These are phyloP conservation scores for Rhabdomys pumilio DNA, from an alignment of 2,797 vertebrate species.

Conservation along the genomic window DNA sequence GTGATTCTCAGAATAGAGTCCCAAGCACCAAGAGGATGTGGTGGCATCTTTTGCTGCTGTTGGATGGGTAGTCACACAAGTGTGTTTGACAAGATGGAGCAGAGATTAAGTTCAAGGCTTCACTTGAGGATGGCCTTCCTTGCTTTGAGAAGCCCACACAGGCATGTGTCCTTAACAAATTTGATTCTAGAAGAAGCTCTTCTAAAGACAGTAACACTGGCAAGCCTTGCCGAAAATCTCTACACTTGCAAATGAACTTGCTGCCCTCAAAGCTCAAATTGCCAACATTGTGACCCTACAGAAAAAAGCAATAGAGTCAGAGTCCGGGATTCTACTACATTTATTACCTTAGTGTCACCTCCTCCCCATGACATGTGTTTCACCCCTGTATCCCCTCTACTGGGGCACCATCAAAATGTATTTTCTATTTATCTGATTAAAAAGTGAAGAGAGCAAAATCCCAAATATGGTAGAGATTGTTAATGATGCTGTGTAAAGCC, in stretches of 20 bases:
- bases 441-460: background rate
- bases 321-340: slow-evolving; percentile 73
- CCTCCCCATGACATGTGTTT: background rate
- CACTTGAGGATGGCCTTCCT: slow-evolving; percentile 75
- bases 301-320: slow-evolving; percentile 93
- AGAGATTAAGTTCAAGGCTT: slow-evolving; percentile 80
- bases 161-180: slow-evolving; percentile 89
- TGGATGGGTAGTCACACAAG: slow-evolving; percentile 92
- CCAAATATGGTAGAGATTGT: background rate
- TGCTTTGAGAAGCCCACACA: slow-evolving; percentile 78
- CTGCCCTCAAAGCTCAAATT: slow-evolving; percentile 95
- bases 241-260: slow-evolving; percentile 95
- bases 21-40: slow-evolving; percentile 85
- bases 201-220: slow-evolving; percentile 82
- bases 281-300: slow-evolving; percentile 96
- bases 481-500: background rate
- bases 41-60: slow-evolving; percentile 95
- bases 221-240: slow-evolving; percentile 96
- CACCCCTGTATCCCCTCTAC: background rate
- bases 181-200: slow-evolving; percentile 83
- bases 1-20: slow-evolving; percentile 85
- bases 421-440: background rate
- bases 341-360: background rate
- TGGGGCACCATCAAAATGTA: background rate
- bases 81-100: slow-evolving; percentile 87